These are phyloP conservation scores for Todiramphus saurophagus DNA, from an alignment of 2,113 vertebrate genomes.

Conservation along the genomic window DNA sequence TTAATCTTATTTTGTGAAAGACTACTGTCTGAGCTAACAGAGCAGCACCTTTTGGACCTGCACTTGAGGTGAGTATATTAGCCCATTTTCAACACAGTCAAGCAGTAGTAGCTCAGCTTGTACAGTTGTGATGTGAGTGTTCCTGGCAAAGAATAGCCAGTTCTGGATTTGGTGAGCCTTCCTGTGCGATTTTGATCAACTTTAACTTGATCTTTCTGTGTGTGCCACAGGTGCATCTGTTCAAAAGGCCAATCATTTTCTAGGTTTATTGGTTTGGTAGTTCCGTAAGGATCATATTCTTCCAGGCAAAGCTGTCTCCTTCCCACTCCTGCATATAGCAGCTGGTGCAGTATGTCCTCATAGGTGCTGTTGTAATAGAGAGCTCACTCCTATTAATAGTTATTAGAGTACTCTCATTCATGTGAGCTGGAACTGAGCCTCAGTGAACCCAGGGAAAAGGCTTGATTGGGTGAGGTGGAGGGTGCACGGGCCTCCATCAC, in stretches of 20 bases:
- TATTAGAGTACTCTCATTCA: not conserved
- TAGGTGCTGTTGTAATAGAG: not conserved
- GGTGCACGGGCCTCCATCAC: fast-evolving
- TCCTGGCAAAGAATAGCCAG: not conserved
- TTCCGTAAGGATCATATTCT: not conserved
- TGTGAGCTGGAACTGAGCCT: not conserved
- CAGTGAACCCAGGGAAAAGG: not conserved
- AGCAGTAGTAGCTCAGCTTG: not conserved
- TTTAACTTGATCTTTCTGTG: not conserved
- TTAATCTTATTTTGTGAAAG: not conserved
- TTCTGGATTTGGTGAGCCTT: not conserved
- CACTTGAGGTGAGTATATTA: not conserved
- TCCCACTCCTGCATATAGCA: not conserved
- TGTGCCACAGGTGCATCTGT: not conserved
- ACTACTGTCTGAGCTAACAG: not conserved
- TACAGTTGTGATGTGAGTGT: not conserved
- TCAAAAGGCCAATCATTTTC: not conserved
- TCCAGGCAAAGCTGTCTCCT: not conserved
- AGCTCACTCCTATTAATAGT: not conserved
- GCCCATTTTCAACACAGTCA: not conserved
- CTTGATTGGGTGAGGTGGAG: not conserved
- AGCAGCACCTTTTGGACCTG: not conserved
- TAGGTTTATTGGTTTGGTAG: not conserved
- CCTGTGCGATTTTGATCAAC: not conserved
- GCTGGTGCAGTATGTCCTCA: not conserved